phyloP scores from a whole-genome alignment of 2,113 vertebrate genomes.

The Martes martes region DNA sequence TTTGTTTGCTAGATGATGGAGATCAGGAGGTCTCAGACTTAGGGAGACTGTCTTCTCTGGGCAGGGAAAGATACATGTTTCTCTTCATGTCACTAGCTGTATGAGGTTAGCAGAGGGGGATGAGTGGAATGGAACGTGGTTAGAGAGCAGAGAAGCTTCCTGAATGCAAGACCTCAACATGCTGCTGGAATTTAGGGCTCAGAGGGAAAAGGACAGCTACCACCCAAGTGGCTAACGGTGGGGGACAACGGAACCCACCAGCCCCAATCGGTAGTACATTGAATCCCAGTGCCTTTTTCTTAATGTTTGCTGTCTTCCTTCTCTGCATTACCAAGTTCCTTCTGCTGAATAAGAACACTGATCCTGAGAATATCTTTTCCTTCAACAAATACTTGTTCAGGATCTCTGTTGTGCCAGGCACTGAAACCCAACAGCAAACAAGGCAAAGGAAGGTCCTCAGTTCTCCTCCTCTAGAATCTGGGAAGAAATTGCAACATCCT shows the following conservation, averaged over 20 bases:
- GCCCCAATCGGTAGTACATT: background rate
- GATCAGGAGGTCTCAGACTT: background rate
- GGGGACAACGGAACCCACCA: background rate
- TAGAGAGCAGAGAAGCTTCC: background rate
- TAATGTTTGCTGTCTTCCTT: background rate
- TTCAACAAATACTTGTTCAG: background rate
- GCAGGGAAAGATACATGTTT: background rate
- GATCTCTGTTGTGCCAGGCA: background rate
- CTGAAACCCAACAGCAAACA: background rate
- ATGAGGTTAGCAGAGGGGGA: background rate
- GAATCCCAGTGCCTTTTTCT: background rate
- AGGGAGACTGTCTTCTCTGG: background rate
- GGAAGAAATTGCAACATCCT: background rate
- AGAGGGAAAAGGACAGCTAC: too few relatives aligned
- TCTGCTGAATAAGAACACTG: background rate
- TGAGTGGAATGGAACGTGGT: background rate
- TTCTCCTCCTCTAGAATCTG: background rate
- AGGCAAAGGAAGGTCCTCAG: background rate
- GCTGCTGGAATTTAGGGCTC: background rate
- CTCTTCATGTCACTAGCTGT: background rate
- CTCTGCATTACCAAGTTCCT: background rate
- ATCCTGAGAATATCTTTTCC: background rate
- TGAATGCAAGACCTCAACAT: background rate
- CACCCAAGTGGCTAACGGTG: background rate
- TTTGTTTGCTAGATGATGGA: background rate